phyloP scores from a whole-genome alignment of 2,888 invertebrate genomes.

The Drosophila fungiperda region DNA sequence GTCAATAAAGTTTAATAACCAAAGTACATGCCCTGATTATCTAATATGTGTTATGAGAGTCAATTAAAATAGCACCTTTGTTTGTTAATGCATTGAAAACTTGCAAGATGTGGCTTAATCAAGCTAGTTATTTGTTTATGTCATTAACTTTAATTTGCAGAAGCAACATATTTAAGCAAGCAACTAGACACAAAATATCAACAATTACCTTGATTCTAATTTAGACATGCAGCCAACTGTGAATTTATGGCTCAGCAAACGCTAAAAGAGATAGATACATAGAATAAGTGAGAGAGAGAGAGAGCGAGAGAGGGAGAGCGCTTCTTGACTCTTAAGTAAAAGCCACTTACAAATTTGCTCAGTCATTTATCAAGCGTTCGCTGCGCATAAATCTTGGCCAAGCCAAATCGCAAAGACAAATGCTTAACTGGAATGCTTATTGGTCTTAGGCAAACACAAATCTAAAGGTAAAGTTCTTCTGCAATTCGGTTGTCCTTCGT shows the following conservation, averaged over 20 bases:
- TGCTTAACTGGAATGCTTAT: conserved; percentile 44
- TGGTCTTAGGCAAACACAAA: conserved; percentile 17
- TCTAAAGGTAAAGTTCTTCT: conserved; percentile 43
- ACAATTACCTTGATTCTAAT: conserved; percentile 52
- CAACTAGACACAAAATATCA: conserved; percentile 26
- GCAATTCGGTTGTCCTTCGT: conserved; percentile 46
- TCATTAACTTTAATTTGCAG: conserved; percentile 11
- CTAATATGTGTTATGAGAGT: background rate
- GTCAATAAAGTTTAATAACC: background rate
- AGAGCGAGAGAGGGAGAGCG: conserved; percentile 1
- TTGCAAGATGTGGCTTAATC: conserved; percentile 3
- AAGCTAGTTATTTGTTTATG: conserved; percentile 14
- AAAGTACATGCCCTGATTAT: background rate
- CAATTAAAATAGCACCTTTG: background rate
- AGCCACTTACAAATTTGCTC: conserved; percentile 63
- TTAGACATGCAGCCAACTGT: conserved; percentile 52
- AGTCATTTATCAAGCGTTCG: conserved; percentile 72
- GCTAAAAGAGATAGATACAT: background rate
- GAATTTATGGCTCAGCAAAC: conserved; percentile 64
- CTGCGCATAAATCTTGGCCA: conserved; percentile 69
- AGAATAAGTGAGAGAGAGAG: background rate
- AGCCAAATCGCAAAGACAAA: conserved; percentile 73
- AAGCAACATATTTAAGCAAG: conserved; percentile 17
- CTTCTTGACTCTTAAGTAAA: conserved; percentile 41
- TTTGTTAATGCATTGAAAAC: background rate